phyloP scores from a whole-genome alignment of 2,113 vertebrate species.

The Urocynchramus pylzowi region DNA sequence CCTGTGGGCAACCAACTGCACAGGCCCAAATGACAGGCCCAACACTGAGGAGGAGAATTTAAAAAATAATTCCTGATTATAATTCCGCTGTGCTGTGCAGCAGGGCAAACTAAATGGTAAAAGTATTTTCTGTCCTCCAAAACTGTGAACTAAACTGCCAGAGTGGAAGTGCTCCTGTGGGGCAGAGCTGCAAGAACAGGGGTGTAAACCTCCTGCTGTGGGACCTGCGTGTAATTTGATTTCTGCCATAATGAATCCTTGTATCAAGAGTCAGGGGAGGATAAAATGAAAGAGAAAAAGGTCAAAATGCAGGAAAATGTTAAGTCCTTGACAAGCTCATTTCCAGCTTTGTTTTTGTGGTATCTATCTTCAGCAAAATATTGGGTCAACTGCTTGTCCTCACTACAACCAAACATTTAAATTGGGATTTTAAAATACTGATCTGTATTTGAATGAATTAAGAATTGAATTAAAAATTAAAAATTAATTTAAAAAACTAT shows the following conservation, averaged over 20 bases:
- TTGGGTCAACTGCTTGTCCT: neutral
- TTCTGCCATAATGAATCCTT: neutral
- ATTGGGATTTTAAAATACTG: neutral
- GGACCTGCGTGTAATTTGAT: neutral
- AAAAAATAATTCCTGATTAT: neutral
- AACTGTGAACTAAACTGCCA: neutral
- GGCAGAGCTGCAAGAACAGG: neutral
- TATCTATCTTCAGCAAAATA: neutral
- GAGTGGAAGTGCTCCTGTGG: neutral
- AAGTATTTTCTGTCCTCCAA: neutral
- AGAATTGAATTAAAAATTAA: too few relatives aligned
- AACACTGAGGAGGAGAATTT: neutral
- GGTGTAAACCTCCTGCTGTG: neutral
- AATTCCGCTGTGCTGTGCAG: accelerated
- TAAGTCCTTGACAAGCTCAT: neutral
- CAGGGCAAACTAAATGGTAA: neutral
- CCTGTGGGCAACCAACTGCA: neutral
- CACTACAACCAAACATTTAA: neutral
- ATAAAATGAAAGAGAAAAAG: neutral
- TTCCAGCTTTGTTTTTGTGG: neutral
- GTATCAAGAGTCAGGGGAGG: neutral
- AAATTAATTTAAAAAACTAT: neutral
- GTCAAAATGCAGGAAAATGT: neutral
- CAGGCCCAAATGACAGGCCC: accelerated
- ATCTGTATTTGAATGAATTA: neutral